phyloP scores from a whole-genome alignment of 2,113 vertebrate genomes.

The Paralichthys olivaceus region DNA sequence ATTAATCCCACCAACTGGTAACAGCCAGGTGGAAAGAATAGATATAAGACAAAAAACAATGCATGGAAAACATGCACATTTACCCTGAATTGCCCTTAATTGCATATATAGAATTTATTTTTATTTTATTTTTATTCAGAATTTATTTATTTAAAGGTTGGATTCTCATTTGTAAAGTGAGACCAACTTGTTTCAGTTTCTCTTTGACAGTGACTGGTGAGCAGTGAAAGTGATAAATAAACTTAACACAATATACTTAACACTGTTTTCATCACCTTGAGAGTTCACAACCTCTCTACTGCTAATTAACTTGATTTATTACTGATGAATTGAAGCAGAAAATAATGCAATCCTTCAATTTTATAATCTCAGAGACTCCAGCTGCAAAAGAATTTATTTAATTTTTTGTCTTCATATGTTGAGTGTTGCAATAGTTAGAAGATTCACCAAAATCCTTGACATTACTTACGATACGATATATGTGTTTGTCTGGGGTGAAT shows the following conservation, averaged over 20 bases:
- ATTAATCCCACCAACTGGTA: slow-evolving; percentile 73
- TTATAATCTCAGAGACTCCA: background rate
- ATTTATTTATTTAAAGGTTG: slow-evolving; percentile 6
- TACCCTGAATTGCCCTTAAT: too few relatives aligned
- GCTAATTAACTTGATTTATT: background rate
- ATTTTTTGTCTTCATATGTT: background rate
- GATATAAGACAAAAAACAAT: slow-evolving; percentile 1
- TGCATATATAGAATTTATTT: slow-evolving; percentile 9
- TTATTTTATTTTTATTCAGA: too few relatives aligned
- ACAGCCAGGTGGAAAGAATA: slow-evolving; percentile 40
- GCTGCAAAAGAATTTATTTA: slow-evolving; percentile 2
- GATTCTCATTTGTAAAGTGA: background rate
- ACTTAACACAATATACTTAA: background rate
- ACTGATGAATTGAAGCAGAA: background rate
- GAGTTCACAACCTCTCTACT: background rate
- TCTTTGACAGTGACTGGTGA: too few relatives aligned
- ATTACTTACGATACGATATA: too few relatives aligned
- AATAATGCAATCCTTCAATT: background rate
- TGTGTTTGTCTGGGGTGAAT: too few relatives aligned
- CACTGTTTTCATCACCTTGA: background rate
- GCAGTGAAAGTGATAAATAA: background rate
- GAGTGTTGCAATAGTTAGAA: background rate
- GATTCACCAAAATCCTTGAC: too few relatives aligned
- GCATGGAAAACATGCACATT: background rate
- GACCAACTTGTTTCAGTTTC: background rate